Conservation (phyloP, 37 sponge, comb jelly and placozoan species). For the Aplysina aerophoba region DNA sequence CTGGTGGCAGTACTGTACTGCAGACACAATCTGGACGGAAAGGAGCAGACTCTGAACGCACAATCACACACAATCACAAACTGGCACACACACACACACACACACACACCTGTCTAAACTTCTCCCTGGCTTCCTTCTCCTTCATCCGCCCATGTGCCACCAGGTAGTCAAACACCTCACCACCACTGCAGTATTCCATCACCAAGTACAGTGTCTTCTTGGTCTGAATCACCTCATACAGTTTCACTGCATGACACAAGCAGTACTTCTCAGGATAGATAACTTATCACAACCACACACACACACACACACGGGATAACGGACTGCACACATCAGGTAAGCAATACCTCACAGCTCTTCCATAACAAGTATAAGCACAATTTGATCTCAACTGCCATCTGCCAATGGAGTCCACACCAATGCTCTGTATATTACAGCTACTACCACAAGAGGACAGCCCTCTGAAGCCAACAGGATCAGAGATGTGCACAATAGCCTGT, state of each 20-base stretch:
- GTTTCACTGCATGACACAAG: slow-evolving; percentile 68
- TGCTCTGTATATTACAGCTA: no score
- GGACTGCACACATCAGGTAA: no score
- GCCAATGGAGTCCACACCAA: no score
- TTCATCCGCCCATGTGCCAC: slow-evolving; percentile 99
- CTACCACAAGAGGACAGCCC: no score
- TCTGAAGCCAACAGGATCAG: no score
- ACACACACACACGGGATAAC: background rate
- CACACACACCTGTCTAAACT: slow-evolving; percentile 94
- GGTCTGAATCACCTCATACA: slow-evolving; percentile 98
- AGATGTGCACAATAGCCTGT: no score
- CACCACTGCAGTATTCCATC: slow-evolving; percentile 99
- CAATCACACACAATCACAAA: background rate
- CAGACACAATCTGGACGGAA: slow-evolving; percentile 91
- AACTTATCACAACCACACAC: background rate
- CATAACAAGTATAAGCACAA: no score
- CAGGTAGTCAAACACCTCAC: slow-evolving; percentile 99
- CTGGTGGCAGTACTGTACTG: slow-evolving; percentile 99
- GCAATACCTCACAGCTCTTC: no score
- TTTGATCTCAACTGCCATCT: no score
- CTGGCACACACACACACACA: background rate
- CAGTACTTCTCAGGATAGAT: no score
- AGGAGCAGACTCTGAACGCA: background rate
- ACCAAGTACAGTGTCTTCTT: slow-evolving; percentile 97
- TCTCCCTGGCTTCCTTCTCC: slow-evolving; percentile 97